Evolutionary conservation across 2,888 invertebrate species (phyloP).

Genomic region (Macrophya alboannulata): DNA sequence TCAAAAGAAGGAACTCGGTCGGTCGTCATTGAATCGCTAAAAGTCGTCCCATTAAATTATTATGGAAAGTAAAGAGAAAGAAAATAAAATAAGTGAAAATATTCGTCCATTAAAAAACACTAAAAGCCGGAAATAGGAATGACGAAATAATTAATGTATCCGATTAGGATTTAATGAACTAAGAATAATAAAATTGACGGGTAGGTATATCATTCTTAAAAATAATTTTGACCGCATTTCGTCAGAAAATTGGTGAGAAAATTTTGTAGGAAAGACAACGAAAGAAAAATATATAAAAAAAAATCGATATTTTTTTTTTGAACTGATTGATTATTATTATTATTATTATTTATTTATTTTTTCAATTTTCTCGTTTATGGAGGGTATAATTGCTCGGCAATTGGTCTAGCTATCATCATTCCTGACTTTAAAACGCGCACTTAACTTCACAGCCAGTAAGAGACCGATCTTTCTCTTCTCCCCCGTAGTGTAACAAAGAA

Average conservation of each 20-base stretch:
- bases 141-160: background rate
- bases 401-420: background rate
- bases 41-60: background rate
- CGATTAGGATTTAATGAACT: too few species aligned
- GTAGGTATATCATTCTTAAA: too few species aligned
- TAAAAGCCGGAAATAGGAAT: background rate
- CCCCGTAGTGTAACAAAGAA: conserved; percentile 68
- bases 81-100: background rate
- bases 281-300: background rate
- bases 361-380: too few species aligned
- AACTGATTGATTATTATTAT: background rate
- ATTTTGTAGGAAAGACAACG: background rate
- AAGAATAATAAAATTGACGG: background rate
- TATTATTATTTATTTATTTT: background rate
- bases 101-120: background rate
- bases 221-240: background rate
- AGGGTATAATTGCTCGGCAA: conserved; percentile 13
- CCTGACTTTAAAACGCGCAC: background rate
- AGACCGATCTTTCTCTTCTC: background rate
- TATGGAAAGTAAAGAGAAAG: background rate
- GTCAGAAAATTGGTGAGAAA: background rate
- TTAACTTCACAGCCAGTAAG: conserved; percentile 17
- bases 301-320: background rate
- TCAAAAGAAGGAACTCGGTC: too few species aligned
- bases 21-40: background rate